Conservation (phyloP, 1,140 invertebrate genomes). For the Linepithema humile region DNA sequence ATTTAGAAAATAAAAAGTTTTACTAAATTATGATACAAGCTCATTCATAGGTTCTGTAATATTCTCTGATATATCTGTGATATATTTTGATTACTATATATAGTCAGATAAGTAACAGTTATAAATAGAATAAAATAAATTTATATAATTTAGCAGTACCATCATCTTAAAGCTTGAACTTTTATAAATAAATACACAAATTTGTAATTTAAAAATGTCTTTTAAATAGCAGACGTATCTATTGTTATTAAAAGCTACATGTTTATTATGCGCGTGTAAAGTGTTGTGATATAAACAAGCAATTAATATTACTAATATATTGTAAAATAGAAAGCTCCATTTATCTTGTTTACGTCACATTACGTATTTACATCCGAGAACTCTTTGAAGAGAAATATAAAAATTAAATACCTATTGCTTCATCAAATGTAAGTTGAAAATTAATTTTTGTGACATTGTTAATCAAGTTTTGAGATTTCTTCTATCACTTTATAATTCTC, state of each 20-base stretch:
- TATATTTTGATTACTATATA: neutral
- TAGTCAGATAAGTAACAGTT: neutral
- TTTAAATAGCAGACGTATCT: neutral
- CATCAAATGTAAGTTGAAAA: constrained; percentile 52
- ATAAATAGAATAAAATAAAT: constrained; percentile 8
- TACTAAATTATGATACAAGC: too few species aligned
- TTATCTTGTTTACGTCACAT: constrained; percentile 42
- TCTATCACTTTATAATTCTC: constrained; percentile 10
- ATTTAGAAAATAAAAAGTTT: too few species aligned
- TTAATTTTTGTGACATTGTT: constrained; percentile 45
- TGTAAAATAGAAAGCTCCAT: constrained; percentile 64
- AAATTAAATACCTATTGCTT: constrained; percentile 71
- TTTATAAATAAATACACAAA: too few species aligned
- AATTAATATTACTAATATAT: constrained; percentile 59
- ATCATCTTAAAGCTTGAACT: neutral
- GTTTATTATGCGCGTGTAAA: constrained; percentile 39
- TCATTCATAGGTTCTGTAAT: too few species aligned
- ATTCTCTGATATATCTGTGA: neutral
- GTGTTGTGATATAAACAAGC: constrained; percentile 58
- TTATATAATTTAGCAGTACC: neutral
- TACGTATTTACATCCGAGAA: constrained; percentile 65
- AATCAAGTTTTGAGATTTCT: constrained; percentile 4
- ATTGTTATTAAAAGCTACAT: constrained; percentile 12
- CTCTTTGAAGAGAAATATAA: constrained; percentile 62
- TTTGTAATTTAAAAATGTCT: too few species aligned